phyloP scores from a whole-genome alignment of 2,113 vertebrate species.

The Tupaia chinensis region DNA sequence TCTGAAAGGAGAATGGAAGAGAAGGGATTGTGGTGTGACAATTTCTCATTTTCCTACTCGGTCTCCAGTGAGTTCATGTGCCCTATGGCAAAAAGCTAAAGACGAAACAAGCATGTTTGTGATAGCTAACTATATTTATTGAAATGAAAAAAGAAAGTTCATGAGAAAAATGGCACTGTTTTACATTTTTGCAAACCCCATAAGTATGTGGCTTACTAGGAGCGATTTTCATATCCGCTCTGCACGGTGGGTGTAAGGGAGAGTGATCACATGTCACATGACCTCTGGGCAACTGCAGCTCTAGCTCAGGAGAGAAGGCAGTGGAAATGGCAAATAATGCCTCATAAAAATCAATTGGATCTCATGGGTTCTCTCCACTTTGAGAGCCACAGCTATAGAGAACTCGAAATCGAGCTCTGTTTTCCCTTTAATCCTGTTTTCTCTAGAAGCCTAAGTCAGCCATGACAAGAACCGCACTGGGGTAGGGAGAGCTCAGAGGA shows the following conservation, averaged over 20 bases:
- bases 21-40: no score
- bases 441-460: background rate
- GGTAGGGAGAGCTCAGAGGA: background rate
- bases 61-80: no score
- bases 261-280: accelerated
- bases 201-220: background rate
- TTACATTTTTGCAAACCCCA: background rate
- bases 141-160: no score
- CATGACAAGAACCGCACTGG: background rate
- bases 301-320: background rate
- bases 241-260: no score
- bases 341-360: background rate
- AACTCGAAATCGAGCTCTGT: background rate
- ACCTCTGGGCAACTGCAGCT: background rate
- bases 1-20: no score
- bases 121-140: no score
- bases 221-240: background rate
- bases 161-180: background rate
- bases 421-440: background rate
- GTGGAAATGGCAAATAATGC: background rate
- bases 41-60: no score
- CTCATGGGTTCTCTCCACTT: background rate
- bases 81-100: no score
- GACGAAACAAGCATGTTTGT: no score
- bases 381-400: background rate